Percentiles rank a stretch among this genome's conserved stretches.
Evolutionary conservation across 35 echinoderm and acorn worm species (phyloP).

Genomic region (Apostichopus californicus): DNA sequence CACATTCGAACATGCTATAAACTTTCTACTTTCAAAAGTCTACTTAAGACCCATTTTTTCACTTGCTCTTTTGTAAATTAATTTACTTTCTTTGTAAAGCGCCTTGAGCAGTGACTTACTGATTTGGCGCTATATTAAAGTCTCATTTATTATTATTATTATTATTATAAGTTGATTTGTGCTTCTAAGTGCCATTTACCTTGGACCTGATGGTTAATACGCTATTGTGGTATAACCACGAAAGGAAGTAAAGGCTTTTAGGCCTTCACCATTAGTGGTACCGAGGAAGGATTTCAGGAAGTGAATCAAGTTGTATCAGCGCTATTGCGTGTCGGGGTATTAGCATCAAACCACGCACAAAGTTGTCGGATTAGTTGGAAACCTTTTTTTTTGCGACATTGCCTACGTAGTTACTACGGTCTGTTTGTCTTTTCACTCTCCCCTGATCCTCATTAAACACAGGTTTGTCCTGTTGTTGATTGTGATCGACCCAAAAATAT

Average conservation of each 20-base stretch:
- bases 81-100: too few species aligned
- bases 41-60: too few species aligned
- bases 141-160: too few species aligned
- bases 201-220: neutral
- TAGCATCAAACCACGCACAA: neutral
- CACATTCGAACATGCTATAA: too few species aligned
- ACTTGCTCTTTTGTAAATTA: too few species aligned
- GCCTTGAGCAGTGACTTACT: too few species aligned
- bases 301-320: conserved; percentile 1
- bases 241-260: neutral
- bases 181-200: neutral
- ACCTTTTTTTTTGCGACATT: neutral
- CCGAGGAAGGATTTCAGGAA: conserved; percentile 6
- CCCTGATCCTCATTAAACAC: too few species aligned
- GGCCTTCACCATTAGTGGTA: neutral
- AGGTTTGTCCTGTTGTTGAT: neutral
- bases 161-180: too few species aligned
- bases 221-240: neutral
- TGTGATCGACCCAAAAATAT: neutral
- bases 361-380: neutral
- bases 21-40: too few species aligned
- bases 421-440: too few species aligned
- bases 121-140: too few species aligned
- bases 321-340: neutral
- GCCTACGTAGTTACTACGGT: neutral